These are phyloP conservation scores for Megalurothrips usitatus DNA, from an alignment of 2,888 invertebrate species.

Conservation along the genomic window DNA sequence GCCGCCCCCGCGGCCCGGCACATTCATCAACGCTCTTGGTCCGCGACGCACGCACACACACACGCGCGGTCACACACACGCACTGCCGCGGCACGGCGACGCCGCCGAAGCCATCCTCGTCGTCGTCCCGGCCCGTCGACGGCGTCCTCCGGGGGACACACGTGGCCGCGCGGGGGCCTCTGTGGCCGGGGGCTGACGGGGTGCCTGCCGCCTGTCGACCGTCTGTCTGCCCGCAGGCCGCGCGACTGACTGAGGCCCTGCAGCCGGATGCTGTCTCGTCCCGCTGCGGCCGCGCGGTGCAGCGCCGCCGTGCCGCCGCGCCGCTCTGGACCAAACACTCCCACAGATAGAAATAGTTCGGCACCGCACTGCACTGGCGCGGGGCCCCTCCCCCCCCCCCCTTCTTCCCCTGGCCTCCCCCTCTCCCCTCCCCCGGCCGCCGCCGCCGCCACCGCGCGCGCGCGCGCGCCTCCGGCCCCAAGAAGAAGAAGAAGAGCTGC, in stretches of 20 bases:
- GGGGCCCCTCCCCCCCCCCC: background rate
- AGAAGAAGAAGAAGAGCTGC: no score
- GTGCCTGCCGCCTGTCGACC: background rate
- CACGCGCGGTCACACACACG: background rate
- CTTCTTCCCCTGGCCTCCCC: background rate
- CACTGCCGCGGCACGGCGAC: background rate
- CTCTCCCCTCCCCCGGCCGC: background rate
- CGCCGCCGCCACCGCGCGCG: background rate
- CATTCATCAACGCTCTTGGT: background rate
- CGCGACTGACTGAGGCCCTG: conserved; percentile 39
- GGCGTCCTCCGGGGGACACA: background rate
- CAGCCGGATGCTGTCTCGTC: conserved; percentile 43
- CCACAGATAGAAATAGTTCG: conserved; percentile 26
- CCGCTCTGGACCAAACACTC: conserved; percentile 25
- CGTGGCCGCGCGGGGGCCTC: background rate
- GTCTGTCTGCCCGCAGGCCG: background rate
- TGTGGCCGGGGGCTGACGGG: background rate
- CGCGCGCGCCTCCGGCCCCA: no score
- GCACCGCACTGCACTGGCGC: background rate
- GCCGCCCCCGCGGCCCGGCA: background rate
- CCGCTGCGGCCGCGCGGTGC: conserved; percentile 35
- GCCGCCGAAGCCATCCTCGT: no score
- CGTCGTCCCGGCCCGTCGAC: background rate
- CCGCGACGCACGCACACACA: background rate
- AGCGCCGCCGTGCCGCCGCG: background rate